Evolutionary conservation across 37 sponge, comb jelly and placozoan species (phyloP).

Genomic region (Diacarnus erythraeanus): DNA sequence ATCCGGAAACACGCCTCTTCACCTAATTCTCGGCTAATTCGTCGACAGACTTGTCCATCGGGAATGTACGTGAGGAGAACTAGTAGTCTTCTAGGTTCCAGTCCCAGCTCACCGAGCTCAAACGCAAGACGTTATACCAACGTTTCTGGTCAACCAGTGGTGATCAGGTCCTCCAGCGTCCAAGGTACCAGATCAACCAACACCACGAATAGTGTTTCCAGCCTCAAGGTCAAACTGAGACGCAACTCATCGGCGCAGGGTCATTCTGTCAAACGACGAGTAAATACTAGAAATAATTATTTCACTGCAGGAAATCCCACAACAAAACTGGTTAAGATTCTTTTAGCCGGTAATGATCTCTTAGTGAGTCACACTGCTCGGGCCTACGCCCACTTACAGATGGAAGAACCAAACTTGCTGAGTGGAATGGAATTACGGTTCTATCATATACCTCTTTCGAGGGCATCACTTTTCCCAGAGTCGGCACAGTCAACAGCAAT

Average conservation of each 20-base stretch:
- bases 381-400: constrained; percentile 61
- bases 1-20: not conserved
- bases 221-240: constrained; percentile 27
- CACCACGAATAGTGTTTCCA: not conserved
- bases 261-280: not conserved
- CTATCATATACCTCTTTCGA: constrained; percentile 72
- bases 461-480: constrained; percentile 16
- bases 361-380: constrained; percentile 40
- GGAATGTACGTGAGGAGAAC: not conserved
- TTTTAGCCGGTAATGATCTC: constrained; percentile 64
- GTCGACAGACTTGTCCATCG: constrained; percentile 13
- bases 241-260: constrained; percentile 23
- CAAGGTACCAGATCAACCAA: not conserved
- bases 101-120: constrained; percentile 4
- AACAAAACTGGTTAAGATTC: constrained; percentile 50
- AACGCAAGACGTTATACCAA: constrained; percentile 1
- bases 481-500: not conserved
- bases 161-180: not conserved
- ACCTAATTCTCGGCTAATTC: not conserved
- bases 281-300: not conserved
- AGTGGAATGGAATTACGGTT: constrained; percentile 53
- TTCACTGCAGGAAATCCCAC: not conserved
- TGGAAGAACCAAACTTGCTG: constrained; percentile 61
- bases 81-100: constrained; percentile 2
- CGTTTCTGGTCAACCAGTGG: not conserved